Evolutionary conservation across 2,797 vertebrate species (phyloP), one percentile per base, ranked within the genome.

Genomic region (Phaenicophaeus curvirostris): DNA sequence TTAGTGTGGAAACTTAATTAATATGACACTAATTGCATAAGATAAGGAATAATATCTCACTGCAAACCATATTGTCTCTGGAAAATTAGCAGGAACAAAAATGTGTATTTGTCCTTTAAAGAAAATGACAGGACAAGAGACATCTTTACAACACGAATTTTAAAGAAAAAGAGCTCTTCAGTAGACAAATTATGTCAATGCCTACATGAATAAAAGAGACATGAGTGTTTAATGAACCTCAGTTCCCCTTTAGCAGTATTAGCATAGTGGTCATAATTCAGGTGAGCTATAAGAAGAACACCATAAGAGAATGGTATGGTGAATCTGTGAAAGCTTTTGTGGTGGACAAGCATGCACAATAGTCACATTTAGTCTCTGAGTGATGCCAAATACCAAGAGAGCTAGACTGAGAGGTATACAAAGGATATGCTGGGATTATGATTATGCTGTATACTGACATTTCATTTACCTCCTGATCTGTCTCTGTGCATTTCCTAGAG

Each of bases 61-160:
- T 83, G 87, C 4, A 6, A 85, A 79, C 59, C 20, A 51, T 39
- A 67, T 2, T 33, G 15, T 50, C 33, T 63, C 57, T 61, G 24
- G 37, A 92, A 93, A 94, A 84, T 55, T 51, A 92, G 16, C 54
- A 48, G 53, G 50, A 81, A 93, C 3, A 68, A 72, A 90, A 85
- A 58, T 6, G 2, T 53, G 20, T 42, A 33, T 85, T 74, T 91
- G 35, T 41, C 54, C 83, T 86, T 86, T 48, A 85, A 92, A 72
- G 39, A 15, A 86, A 93, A 77, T 2, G 1, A 16, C 31, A 75
- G 13, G 20, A 50, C 37, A 31, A 48, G 8, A 88, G 18, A 27
- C 39, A 84, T 58, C 51, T 69, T 65, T 62, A 61, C 35, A 87
- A 59, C 31, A 66, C 15, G 7, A 35, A 46, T 72, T 90, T 92